A percentile compares a stretch with the other conserved stretches of the same genome.
phyloP scores from a whole-genome alignment of 2,113 vertebrate species.

The Silurus glanis region DNA sequence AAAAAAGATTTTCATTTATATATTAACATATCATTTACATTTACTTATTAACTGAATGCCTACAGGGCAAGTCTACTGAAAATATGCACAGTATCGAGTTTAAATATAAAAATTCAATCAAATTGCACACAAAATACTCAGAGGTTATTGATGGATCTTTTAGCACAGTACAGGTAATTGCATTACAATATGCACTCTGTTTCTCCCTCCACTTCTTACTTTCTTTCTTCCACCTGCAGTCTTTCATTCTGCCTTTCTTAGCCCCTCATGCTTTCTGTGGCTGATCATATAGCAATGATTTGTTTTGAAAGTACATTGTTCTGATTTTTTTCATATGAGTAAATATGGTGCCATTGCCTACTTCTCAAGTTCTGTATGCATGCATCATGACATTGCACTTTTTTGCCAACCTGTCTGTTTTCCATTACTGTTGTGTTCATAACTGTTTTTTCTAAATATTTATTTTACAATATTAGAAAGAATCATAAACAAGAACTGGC shows the following conservation, averaged over 20 bases:
- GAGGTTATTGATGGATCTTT: not conserved
- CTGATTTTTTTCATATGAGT: not conserved
- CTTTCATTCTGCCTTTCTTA: not conserved
- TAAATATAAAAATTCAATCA: not conserved
- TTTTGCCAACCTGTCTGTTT: not conserved
- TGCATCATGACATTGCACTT: not conserved
- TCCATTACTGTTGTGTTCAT: not conserved
- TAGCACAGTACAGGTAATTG: slow-evolving; percentile 7
- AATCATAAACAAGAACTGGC: not conserved
- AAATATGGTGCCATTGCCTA: not conserved
- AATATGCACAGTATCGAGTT: not conserved
- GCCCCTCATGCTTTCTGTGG: not conserved
- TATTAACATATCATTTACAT: not conserved
- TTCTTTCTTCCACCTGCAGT: not conserved
- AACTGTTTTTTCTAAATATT: not conserved
- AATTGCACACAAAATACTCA: not conserved
- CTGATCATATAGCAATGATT: not conserved
- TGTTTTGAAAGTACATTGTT: not conserved
- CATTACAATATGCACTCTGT: slow-evolving; percentile 13
- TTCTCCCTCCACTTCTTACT: not conserved
- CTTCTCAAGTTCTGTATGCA: not conserved
- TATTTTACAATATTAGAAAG: not conserved
- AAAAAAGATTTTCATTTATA: not conserved
- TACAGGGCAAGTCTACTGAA: no score
- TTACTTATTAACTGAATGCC: no score